Evolutionary conservation across 2,888 invertebrate species (phyloP).

Genomic region (Drepanosiphum platanoidis): DNA sequence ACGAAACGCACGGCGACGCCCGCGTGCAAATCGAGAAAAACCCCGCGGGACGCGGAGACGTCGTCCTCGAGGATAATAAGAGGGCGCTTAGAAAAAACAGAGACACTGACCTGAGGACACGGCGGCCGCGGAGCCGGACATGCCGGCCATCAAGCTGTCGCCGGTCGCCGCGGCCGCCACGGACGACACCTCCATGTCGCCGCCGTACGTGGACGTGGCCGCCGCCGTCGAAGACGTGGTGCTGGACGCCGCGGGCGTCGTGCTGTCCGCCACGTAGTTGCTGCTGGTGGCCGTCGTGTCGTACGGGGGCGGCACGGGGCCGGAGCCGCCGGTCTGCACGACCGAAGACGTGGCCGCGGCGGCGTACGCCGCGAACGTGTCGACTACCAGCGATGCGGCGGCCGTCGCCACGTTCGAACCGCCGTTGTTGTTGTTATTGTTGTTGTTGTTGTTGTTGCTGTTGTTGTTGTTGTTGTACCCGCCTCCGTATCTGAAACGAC

Average conservation of each 20-base stretch:
- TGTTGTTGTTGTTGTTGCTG: conserved; percentile 39
- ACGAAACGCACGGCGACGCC: too few relatives aligned
- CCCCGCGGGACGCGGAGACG: too few relatives aligned
- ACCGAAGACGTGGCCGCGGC: conserved; percentile 47
- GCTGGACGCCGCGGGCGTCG: conserved; percentile 54
- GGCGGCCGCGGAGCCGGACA: conserved; percentile 41
- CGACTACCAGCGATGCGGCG: conserved; percentile 47
- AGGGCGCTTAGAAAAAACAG: too few relatives aligned
- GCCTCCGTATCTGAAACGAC: conserved; percentile 26
- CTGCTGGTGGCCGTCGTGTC: conserved; percentile 39
- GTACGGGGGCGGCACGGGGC: conserved; percentile 46
- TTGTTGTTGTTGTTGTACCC: conserved; percentile 25
- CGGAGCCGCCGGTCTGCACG: conserved; percentile 17
- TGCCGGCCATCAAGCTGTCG: conserved; percentile 46
- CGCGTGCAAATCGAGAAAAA: too few relatives aligned
- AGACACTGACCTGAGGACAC: conserved; percentile 56
- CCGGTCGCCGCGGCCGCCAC: conserved; percentile 46
- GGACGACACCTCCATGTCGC: conserved; percentile 50
- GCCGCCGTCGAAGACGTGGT: conserved; percentile 42
- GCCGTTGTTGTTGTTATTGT: conserved; percentile 22
- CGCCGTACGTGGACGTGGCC: conserved; percentile 56
- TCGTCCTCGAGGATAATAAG: too few relatives aligned
- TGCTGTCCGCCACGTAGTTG: conserved; percentile 57
- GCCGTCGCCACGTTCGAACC: conserved; percentile 40
- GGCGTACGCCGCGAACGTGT: conserved; percentile 55